phyloP scores from a whole-genome alignment of 2,888 invertebrate species.

The Apamea sordens region DNA sequence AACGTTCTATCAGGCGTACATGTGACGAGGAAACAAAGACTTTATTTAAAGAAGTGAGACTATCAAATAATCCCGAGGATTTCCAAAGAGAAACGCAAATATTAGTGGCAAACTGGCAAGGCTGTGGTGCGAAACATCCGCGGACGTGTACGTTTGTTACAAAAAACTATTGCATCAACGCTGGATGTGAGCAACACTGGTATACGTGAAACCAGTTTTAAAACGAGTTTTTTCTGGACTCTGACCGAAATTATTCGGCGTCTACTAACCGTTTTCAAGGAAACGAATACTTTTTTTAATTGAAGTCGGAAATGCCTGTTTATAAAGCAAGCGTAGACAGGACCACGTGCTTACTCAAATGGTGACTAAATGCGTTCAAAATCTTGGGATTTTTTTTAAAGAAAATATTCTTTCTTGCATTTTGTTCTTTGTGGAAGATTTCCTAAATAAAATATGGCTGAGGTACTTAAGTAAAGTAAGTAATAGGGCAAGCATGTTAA shows the following conservation, averaged over 20 bases:
- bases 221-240: conserved; percentile 65
- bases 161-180: conserved; percentile 69
- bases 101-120: conserved; percentile 67
- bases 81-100: conserved; percentile 69
- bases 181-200: conserved; percentile 69
- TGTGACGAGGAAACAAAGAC: conserved; percentile 40
- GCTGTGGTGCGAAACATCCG: conserved; percentile 71
- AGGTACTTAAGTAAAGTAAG: conserved; percentile 35
- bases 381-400: accelerated
- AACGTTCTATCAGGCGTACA: conserved; percentile 9
- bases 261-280: conserved; percentile 50
- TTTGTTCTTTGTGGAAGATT: conserved; percentile 12
- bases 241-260: conserved; percentile 41
- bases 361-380: not conserved
- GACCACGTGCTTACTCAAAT: conserved; percentile 18
- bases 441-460: conserved; percentile 33
- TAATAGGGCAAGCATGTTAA: conserved; percentile 65
- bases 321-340: conserved; percentile 3
- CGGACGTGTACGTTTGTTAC: conserved; percentile 61
- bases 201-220: conserved; percentile 64
- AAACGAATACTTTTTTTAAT: conserved; percentile 42
- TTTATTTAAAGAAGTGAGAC: conserved; percentile 25
- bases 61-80: conserved; percentile 61
- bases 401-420: not conserved
- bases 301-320: conserved; percentile 48